These are phyloP conservation scores for Aurelia aurita DNA, from an alignment of 30 jellyfish, hydroid and myxozoan genomes.

Conservation along the genomic window DNA sequence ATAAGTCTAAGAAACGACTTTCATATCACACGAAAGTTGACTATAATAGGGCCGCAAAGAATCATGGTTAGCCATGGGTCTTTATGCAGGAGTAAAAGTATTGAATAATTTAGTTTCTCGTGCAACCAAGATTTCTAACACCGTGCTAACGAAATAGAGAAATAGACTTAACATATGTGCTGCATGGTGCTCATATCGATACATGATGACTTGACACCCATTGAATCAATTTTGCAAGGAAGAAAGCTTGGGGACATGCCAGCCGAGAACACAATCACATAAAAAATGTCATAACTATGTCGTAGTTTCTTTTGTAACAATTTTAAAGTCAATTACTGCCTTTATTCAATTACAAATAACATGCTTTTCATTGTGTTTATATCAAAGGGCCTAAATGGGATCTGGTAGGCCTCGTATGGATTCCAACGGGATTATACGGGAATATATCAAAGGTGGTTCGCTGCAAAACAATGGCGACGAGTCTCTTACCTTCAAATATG, in stretches of 20 bases:
- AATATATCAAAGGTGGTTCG: conserved; percentile 32
- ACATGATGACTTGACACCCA: background rate
- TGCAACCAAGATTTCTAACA: too few species aligned
- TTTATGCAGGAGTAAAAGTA: too few species aligned
- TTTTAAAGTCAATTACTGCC: conserved; percentile 27
- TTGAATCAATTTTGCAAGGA: background rate
- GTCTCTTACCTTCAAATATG: conserved; percentile 51
- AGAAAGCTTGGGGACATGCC: conserved; percentile 24
- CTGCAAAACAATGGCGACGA: conserved; percentile 23
- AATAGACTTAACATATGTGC: too few species aligned
- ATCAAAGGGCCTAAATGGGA: conserved; percentile 48
- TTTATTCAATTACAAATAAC: conserved; percentile 43
- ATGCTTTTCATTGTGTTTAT: conserved; percentile 42
- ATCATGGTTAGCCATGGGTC: too few species aligned
- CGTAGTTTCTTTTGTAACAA: conserved; percentile 30
- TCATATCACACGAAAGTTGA: too few species aligned
- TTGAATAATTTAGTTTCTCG: too few species aligned
- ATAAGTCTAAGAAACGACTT: too few species aligned
- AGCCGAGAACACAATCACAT: conserved; percentile 33
- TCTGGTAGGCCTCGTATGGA: conserved; percentile 44
- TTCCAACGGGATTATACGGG: conserved; percentile 40
- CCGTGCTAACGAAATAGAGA: too few species aligned
- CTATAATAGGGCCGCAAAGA: too few species aligned
- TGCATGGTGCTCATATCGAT: background rate
- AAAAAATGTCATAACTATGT: conserved; percentile 37